Evolutionary conservation across 2,797 vertebrate species (phyloP).

Genomic region (Sebastes cheni): DNA sequence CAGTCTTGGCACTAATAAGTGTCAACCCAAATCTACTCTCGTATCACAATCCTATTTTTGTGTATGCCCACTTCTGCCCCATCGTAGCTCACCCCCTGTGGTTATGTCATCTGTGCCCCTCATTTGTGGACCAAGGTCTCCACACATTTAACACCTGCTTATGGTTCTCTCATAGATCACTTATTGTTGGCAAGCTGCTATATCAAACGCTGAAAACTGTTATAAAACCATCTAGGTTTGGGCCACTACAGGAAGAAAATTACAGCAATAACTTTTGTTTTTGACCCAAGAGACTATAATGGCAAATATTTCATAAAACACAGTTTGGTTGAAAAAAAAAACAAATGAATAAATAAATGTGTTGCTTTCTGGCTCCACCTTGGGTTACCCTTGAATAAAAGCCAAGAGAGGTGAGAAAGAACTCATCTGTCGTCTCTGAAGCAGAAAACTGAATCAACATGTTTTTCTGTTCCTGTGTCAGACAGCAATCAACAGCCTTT

Average conservation of each 20-base stretch:
- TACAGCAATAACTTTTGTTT: not conserved
- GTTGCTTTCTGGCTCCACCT: not conserved
- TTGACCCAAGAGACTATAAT: not conserved
- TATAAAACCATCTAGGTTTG: not conserved
- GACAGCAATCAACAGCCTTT: not conserved
- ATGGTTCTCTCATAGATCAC: slow-evolving; percentile 23
- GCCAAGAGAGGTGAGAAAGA: slow-evolving; percentile 44
- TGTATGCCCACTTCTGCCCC: slow-evolving; percentile 15
- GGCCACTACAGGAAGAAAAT: not conserved
- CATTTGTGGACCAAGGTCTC: slow-evolving; percentile 38
- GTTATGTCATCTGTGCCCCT: slow-evolving; percentile 28
- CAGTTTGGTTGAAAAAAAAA: not conserved
- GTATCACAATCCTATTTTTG: slow-evolving; percentile 36
- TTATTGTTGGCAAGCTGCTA: slow-evolving; percentile 14
- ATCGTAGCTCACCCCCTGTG: not conserved
- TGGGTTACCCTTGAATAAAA: slow-evolving; percentile 41
- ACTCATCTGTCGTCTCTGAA: slow-evolving; percentile 33
- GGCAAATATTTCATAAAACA: not conserved
- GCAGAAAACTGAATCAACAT: not conserved
- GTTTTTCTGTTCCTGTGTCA: not conserved
- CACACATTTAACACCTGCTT: slow-evolving; percentile 45
- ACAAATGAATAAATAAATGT: too few relatives aligned
- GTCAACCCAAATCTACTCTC: not conserved
- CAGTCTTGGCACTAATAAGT: not conserved
- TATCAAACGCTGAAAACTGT: not conserved